Base-by-base conservation (phyloP, 92 coral and sea anemone species). In the Montipora capitata region DNA sequence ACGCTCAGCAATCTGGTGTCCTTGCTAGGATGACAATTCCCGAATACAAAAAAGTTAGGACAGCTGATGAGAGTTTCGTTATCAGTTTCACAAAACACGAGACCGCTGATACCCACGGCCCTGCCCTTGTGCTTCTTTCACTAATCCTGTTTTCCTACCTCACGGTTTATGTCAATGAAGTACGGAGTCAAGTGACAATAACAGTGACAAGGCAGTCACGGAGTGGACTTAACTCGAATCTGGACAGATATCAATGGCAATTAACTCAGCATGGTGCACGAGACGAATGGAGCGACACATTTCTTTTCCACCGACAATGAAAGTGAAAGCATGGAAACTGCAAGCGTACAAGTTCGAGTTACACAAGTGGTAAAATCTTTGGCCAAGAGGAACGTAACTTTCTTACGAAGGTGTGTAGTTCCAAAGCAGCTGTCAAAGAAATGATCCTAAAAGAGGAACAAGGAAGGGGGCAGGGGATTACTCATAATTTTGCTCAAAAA, bases 1-100 rank as follows among this genome's bases (percentile, higher is more conserved):
- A 92, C 72, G 95, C 95, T 9, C 83, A 88, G 52, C 72, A 84
- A 44, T 82, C 92, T 76, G 92, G 92, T 11, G 95, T 92, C 20
- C 40, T 92, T 51, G 91, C 91, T 8, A 63, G 77, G 73, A 88
- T 91, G 89, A 91, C 92, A 12, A n/a, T 75, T 17, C 49, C 45
- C 8, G 89, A 91, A 58, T 91, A 38, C 70, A 17, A 68, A 11
- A 42, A 81, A 11, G 88, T 75, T 57, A 72, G 54, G 66, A 14
- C 1, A 27, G 35, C 35, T 27, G 35, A 27, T 27, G 1, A 27
- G 35, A 27, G 35, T 27, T 27, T 27, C 35, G 0, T 27, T 27
- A 27, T 27, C 35, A 27, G 35, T 27, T 1, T 27, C 35, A 0
- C 35, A 27, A 27, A 27, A 0, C 35, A 27, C 35, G 1, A 27